Base-by-base conservation (phyloP, 2,888 invertebrate species). In the Micoletzkya japonica region DNA sequence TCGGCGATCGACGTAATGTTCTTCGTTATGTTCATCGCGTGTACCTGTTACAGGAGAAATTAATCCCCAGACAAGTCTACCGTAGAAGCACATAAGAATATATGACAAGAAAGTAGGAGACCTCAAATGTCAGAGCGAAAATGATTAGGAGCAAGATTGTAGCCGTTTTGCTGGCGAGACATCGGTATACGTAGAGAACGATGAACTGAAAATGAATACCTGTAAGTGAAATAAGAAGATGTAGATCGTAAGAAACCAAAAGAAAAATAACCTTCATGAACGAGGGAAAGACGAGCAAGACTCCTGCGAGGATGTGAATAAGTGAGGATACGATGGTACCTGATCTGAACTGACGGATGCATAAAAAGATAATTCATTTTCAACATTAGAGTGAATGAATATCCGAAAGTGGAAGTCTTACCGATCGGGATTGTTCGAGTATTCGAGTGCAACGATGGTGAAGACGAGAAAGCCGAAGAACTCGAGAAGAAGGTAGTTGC, bases 121-220 rank as follows among this genome's bases (percentile, higher is more conserved):
- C 66, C 39, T 66, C 66, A 26, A 66, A 66, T 24, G 66, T 20
- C 6, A 66, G 26, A 17, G 66, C 66, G 6, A 66, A 30, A 20
- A 66, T 66, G 20, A 66, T 56, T 1, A 66, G 37, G 14, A 66
- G 56, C 24, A 66, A 24, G 6, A 66, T 37, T 4, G 66, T 66
- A 7, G 66, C n/a, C 28, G 66, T 56, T 44, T 56, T 56, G 20
- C 30, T 66, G 26, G 66, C 66, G 6, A 66, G 52, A 10, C 36
- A 34, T 36, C 66, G 66, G 39, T 66, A 66, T 14, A 56, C 56
- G n/a, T 66, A 66, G 66, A 66, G 44, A 17, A 66, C 56, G 24
- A 66, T 54, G 1, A 66, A n/a, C 66, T 66, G 37, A 56, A 28
- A 37, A 26, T n/a, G n/a, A n/a, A n/a, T n/a, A n/a, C n/a, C n/a